A percentile compares a stretch with the other conserved stretches of the same genome.
Conservation (phyloP, 2,888 invertebrate genomes). For the Digitonthophagus gazella region DNA sequence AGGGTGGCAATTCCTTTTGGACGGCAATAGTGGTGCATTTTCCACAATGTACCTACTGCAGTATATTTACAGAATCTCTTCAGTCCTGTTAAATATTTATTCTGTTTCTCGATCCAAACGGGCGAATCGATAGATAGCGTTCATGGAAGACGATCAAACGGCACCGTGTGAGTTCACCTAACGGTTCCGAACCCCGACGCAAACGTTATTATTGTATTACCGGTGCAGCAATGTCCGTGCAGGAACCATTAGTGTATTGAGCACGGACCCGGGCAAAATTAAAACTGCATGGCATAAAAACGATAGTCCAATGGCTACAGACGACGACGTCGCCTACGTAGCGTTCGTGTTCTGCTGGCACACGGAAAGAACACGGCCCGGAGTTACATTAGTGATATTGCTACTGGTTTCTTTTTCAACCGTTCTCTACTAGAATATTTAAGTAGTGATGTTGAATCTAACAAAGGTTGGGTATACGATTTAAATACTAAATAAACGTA, state of each 20-base stretch:
- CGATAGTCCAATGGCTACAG: background rate
- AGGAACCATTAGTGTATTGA: slow-evolving; percentile 16
- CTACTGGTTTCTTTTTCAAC: background rate
- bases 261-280: slow-evolving; percentile 11
- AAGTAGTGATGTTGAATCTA: too few relatives aligned
- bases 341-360: background rate
- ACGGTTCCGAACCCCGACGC: background rate
- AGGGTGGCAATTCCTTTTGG: background rate
- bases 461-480: too few relatives aligned
- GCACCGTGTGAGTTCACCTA: background rate
- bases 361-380: background rate
- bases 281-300: slow-evolving; percentile 14
- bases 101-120: background rate
- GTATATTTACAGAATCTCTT: background rate
- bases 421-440: too few relatives aligned
- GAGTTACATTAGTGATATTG: background rate
- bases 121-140: background rate
- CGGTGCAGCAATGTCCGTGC: slow-evolving; percentile 5
- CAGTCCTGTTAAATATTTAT: background rate
- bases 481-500: too few relatives aligned
- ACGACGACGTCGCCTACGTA: background rate
- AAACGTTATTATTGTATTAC: slow-evolving; percentile 10
- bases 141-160: background rate
- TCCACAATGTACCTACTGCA: background rate
- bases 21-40: background rate